Base-by-base conservation (phyloP, 2,888 invertebrate species). In the Hanleya hanleyi region DNA sequence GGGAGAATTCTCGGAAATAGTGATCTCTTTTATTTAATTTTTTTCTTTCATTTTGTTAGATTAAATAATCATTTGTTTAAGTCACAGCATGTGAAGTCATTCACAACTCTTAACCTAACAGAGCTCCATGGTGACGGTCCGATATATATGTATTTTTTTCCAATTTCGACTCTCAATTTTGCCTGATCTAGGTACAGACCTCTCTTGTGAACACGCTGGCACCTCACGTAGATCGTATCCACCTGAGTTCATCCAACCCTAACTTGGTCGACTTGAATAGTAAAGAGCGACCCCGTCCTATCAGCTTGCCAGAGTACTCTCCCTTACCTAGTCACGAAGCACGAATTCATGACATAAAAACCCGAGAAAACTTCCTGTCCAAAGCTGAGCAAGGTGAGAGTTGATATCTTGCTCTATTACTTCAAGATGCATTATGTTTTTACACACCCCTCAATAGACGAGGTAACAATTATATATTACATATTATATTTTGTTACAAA, bases 321-420 rank as follows among this genome's bases (percentile, higher is more conserved):
- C 76, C 75, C 50, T 26, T 57, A 15, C 36, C 71, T n/a, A 66
- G 50, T 36, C 73, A 81, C 36, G 82, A 83, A 69, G 81, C 81
- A 36, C 77, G 79, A 33, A 82, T 85, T 35, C 80, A 84, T 35
- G 92, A 92, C 75, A 87, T 89, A 75, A 91, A 91, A 77, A 85
- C 93, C n/a, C 88, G 93, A 70, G 94, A 94, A 73, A 94, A 94
- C 91, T 95, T 94, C 87, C 91, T 94, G 0, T 92, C 93, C 6
- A 91, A 94, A 70, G 94, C 95, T 22, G 94, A 94, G 87, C 93
- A 94, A 86, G 92, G 95, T 93, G 86, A 90, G 91, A 37, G 26
- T 47, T 41, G n/a, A n/a, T n/a, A n/a, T n/a, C 9, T 9, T 41
- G 41, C 41, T 41, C 18, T 9, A 12, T 41, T 41, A 18, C 18